Conservation (phyloP, 2,113 vertebrate genomes). For the Notothenia coriiceps region DNA sequence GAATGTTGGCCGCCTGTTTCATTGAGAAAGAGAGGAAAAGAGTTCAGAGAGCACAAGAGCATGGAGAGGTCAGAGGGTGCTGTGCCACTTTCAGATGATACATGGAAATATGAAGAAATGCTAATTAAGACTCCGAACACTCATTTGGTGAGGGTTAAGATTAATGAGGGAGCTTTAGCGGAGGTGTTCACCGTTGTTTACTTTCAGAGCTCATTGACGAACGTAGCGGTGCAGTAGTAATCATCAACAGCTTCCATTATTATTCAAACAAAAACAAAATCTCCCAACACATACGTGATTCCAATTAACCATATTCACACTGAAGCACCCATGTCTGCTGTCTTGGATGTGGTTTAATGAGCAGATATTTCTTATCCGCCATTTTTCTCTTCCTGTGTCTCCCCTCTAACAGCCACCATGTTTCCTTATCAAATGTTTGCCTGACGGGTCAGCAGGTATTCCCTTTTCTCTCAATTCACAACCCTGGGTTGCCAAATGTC, state of each 20-base stretch:
- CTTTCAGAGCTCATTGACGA: conserved; percentile 69
- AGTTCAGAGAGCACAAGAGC: conserved; percentile 45
- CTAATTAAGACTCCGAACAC: conserved; percentile 70
- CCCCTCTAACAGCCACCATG: conserved; percentile 15
- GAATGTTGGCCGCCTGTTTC: conserved; percentile 94
- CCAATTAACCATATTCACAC: conserved; percentile 51
- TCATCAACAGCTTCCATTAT: conserved; percentile 33
- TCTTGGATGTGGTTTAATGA: conserved; percentile 45
- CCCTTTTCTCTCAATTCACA: conserved; percentile 51
- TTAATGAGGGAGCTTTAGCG: conserved; percentile 70
- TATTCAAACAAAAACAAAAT: conserved; percentile 60
- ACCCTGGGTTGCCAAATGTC: conserved; percentile 60
- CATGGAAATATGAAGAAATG: conserved; percentile 61
- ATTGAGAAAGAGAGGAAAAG: conserved; percentile 12
- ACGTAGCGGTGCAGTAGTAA: conserved; percentile 38
- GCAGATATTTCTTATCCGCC: conserved; percentile 11
- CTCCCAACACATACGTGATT: conserved; percentile 11
- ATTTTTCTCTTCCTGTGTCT: conserved; percentile 23
- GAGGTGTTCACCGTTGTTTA: conserved; percentile 64
- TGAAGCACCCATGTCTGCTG: conserved; percentile 12
- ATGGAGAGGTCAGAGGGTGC: conserved; percentile 55
- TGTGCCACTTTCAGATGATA: conserved; percentile 55
- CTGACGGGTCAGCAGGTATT: conserved; percentile 60
- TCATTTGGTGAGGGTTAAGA: conserved; percentile 61
- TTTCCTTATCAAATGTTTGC: conserved; percentile 28